phyloP scores from a whole-genome alignment of 2,888 invertebrate species.

The Troides oblongomaculatus region DNA sequence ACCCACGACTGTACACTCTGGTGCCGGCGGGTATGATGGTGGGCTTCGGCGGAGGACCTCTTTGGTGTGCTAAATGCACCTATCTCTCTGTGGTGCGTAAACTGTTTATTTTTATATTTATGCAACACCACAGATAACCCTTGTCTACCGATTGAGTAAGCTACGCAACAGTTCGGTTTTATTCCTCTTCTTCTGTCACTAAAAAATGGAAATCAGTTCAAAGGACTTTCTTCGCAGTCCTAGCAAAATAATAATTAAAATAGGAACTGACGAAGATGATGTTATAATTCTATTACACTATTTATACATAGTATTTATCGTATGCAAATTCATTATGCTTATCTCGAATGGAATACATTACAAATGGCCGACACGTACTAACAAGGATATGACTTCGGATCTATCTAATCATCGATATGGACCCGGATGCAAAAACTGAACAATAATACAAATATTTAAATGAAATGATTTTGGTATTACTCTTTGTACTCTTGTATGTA shows the following conservation, averaged over 20 bases:
- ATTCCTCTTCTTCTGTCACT: too few species aligned
- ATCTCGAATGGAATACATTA: background rate
- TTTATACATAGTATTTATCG: too few species aligned
- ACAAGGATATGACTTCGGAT: slow-evolving; percentile 12
- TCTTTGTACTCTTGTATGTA: too few species aligned
- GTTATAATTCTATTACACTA: too few species aligned
- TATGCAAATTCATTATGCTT: background rate
- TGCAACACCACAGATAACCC: background rate
- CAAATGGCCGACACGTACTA: slow-evolving; percentile 3
- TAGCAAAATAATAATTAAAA: too few species aligned
- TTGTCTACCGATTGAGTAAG: too few species aligned
- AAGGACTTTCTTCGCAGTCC: too few species aligned
- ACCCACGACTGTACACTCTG: slow-evolving; percentile 90
- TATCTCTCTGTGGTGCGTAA: slow-evolving; percentile 90
- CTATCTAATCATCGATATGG: background rate
- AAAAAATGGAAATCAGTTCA: too few species aligned
- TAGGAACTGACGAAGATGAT: too few species aligned
- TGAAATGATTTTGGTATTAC: too few species aligned
- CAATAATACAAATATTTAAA: too few species aligned
- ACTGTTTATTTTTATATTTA: background rate
- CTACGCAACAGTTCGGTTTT: too few species aligned
- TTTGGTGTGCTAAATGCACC: slow-evolving; percentile 98
- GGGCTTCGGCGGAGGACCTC: slow-evolving; percentile 93
- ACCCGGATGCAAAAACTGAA: background rate
- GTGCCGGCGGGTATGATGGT: slow-evolving; percentile 91